These are phyloP conservation scores for Chalcis sispes DNA, from an alignment of 2,888 invertebrate genomes.

Conservation along the genomic window DNA sequence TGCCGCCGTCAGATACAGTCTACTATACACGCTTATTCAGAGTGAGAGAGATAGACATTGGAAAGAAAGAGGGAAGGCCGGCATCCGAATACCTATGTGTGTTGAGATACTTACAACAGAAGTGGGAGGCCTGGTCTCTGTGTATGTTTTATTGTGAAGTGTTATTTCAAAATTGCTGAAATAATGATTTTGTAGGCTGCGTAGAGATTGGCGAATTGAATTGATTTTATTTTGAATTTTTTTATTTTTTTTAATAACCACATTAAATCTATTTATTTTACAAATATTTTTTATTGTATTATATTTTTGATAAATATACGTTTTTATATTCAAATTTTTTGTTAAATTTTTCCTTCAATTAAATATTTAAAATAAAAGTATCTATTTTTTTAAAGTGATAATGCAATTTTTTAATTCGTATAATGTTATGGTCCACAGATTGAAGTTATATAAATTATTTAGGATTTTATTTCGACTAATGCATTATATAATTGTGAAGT, in stretches of 20 bases:
- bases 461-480: no score
- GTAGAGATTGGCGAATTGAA: conserved; percentile 19
- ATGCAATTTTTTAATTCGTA: no score
- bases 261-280: no score
- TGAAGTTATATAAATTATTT: no score
- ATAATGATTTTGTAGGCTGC: conserved; percentile 43
- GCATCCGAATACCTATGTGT: conserved; percentile 6
- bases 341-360: no score
- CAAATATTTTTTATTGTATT: no score
- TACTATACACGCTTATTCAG: neutral
- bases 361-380: no score
- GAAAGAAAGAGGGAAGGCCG: conserved; percentile 5
- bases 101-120: neutral
- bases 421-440: no score
- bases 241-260: conserved; percentile 3
- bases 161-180: conserved; percentile 52
- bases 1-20: conserved; percentile 6
- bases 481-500: no score
- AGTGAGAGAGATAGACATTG: neutral
- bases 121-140: neutral
- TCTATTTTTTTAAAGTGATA: no score
- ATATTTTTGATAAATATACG: no score
- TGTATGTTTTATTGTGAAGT: conserved; percentile 44
- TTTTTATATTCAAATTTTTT: no score
- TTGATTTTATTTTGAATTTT: conserved; percentile 25